Conservation (phyloP, 2,113 vertebrate species). For the Hippopotamus amphibius region DNA sequence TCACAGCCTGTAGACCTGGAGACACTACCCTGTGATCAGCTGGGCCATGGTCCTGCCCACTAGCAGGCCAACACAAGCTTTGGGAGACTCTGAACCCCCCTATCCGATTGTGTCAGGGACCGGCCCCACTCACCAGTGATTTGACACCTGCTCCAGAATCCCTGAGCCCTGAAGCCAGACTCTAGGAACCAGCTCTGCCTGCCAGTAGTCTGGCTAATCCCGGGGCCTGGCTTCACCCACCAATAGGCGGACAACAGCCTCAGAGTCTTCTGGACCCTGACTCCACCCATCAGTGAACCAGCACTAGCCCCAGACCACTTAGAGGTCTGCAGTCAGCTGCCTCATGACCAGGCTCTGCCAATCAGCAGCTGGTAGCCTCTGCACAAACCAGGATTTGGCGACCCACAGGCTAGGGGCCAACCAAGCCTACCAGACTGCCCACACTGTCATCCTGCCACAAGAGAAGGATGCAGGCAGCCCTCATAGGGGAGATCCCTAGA, state of each 20-base stretch:
- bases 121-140: neutral
- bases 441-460: neutral
- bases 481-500: neutral
- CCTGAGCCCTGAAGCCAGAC: neutral
- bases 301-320: neutral
- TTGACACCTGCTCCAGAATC: neutral
- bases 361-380: neutral
- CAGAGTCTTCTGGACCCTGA: neutral
- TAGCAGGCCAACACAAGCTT: neutral
- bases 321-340: neutral
- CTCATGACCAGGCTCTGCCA: neutral
- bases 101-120: neutral
- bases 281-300: neutral
- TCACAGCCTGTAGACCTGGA: neutral
- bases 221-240: neutral
- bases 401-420: neutral
- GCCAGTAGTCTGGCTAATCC: neutral
- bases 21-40: neutral
- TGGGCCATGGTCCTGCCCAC: neutral
- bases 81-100: neutral
- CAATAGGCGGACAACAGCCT: accelerated
- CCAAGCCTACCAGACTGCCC: neutral
- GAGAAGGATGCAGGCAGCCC: neutral
- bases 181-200: neutral
- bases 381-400: too few relatives aligned